Percentiles rank a stretch among this genome's conserved stretches.
Conservation (phyloP, 92 coral and sea anemone genomes). For the Parazoanthus atlanticus region DNA sequence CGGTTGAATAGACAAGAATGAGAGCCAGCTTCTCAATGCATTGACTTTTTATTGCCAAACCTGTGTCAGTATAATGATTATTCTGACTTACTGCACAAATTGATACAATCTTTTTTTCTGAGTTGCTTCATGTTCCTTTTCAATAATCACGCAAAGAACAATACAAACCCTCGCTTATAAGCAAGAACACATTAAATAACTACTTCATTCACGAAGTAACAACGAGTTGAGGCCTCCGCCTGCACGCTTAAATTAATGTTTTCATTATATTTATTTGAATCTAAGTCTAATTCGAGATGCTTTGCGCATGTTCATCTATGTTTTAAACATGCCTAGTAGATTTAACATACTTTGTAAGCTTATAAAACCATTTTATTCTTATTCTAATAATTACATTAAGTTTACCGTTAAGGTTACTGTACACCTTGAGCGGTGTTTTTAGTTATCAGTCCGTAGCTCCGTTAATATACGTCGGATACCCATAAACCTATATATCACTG, state of each 20-base stretch:
- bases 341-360: no score
- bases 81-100: constrained; percentile 47
- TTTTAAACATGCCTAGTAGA: no score
- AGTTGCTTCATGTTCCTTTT: constrained; percentile 24
- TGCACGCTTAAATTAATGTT: neutral
- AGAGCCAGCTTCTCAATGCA: neutral
- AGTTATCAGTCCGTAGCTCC: no score
- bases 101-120: constrained; percentile 41
- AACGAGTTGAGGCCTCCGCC: neutral
- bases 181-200: neutral
- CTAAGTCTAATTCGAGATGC: neutral
- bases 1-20: neutral
- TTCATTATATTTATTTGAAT: neutral
- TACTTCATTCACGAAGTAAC: constrained; percentile 34
- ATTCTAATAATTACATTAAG: no score
- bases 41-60: neutral
- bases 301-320: neutral
- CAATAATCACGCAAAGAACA: neutral
- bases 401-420: no score
- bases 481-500: no score
- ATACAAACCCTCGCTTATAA: constrained; percentile 10
- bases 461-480: no score
- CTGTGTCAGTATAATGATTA: constrained; percentile 28
- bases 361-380: no score
- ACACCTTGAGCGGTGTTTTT: no score